Evolutionary conservation across 2,888 invertebrate species (phyloP).

Genomic region (Onchidella celtica): DNA sequence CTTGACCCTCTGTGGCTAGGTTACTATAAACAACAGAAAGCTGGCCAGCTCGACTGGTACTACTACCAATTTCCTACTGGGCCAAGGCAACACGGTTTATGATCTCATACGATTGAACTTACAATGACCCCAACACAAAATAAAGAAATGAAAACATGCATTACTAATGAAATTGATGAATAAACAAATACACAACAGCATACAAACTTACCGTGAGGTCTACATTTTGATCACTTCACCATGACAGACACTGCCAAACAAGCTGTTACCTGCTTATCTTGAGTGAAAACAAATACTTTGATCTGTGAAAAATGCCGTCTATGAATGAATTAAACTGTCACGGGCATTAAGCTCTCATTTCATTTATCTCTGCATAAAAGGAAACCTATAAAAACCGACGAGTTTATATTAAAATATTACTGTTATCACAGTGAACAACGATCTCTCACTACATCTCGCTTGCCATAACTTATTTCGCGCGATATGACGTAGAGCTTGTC

Average conservation of each 20-base stretch:
- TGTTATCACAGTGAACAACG: background rate
- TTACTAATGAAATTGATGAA: background rate
- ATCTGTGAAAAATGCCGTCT: too few relatives aligned
- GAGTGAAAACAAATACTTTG: background rate
- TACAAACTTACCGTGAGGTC: conserved; percentile 9
- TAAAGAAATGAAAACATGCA: too few relatives aligned
- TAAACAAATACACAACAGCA: background rate
- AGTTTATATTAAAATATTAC: background rate
- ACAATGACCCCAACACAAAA: too few relatives aligned
- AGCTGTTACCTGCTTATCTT: conserved; percentile 12
- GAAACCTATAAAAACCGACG: background rate
- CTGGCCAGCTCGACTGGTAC: background rate
- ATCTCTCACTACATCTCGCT: background rate
- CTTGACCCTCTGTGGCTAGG: too few relatives aligned
- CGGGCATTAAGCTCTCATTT: too few relatives aligned
- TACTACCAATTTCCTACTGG: too few relatives aligned
- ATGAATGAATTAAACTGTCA: too few relatives aligned
- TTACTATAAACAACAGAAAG: too few relatives aligned
- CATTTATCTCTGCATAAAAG: too few relatives aligned
- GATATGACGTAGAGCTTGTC: conserved; percentile 35
- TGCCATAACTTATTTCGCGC: conserved; percentile 28
- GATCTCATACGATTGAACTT: too few relatives aligned
- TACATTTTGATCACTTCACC: conserved; percentile 5
- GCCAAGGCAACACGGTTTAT: too few relatives aligned
- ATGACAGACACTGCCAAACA: background rate